Percentiles rank a stretch among this genome's conserved stretches.
Evolutionary conservation across 2,888 invertebrate genomes (phyloP).

Genomic region (Heliconius ethilla): DNA sequence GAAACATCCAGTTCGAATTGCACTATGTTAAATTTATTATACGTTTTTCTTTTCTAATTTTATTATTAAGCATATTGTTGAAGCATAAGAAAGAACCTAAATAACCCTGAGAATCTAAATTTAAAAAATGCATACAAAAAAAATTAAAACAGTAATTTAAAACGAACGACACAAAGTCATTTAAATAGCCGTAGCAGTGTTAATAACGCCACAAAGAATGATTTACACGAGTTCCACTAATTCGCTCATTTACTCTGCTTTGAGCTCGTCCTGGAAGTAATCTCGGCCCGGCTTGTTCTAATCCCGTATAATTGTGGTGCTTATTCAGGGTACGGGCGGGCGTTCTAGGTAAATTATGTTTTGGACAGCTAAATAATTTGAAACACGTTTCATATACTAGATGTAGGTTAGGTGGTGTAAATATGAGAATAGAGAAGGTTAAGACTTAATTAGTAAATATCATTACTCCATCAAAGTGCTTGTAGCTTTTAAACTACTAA

Average conservation of each 20-base stretch:
- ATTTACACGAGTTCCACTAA: slow-evolving; percentile 30
- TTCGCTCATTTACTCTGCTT: slow-evolving; percentile 24
- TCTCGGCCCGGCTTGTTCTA: slow-evolving; percentile 39
- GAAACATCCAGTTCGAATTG: too few species aligned
- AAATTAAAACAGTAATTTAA: not conserved
- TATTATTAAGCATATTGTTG: too few species aligned
- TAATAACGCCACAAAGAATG: slow-evolving; percentile 41
- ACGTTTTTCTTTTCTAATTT: too few species aligned
- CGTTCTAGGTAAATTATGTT: slow-evolving; percentile 10
- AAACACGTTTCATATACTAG: not conserved
- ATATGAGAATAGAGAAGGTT: not conserved
- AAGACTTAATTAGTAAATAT: too few species aligned
- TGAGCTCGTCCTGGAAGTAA: slow-evolving; percentile 43
- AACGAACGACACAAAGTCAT: not conserved
- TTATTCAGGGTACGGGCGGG: slow-evolving; percentile 25
- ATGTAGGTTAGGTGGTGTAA: not conserved
- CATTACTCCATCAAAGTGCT: too few species aligned
- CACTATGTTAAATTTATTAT: too few species aligned
- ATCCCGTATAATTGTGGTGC: slow-evolving; percentile 36
- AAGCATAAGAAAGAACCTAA: too few species aligned
- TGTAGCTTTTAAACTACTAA: too few species aligned
- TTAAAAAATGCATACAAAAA: too few species aligned
- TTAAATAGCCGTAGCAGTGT: slow-evolving; percentile 17
- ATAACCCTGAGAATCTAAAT: too few species aligned
- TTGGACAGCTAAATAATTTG: slow-evolving; percentile 7